Evolutionary conservation across 2,888 invertebrate genomes (phyloP), one percentile per base, ranked within the genome.

Genomic region (Endomychus coccineus): DNA sequence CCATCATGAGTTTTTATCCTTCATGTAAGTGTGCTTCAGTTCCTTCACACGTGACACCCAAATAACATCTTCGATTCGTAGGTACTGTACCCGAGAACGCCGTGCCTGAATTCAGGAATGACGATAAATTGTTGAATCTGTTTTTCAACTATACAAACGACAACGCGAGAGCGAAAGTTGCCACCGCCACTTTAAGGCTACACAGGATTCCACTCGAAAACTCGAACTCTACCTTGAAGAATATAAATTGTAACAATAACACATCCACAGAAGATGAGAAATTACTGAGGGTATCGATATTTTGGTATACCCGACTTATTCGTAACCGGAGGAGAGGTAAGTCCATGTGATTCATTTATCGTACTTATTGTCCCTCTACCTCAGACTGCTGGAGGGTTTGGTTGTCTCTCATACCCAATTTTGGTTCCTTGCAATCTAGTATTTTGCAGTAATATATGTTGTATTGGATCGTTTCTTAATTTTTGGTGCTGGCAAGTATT

Each of bases 211-310:
- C 70, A 10, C 64, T 66, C 42, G 66, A 67, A 34, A 67, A 66
- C 40, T 62, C 64, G 1, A 50, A 38, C 25, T 45, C 40, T 16
- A 50, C 12, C 13, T 15, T 9, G 2, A 21, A 10, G 7, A 2
- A 11, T 2, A 9, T 9, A 6, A 34, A 51, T 44, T 52, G 44
- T 43, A 59, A 48, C 32, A 47, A 29, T 7, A 33, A 31, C 9
- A 44, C 39, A 4, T 35, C 42, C n/a, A 36, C 63, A 11, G 66
- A 67, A 27, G 72, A 71, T 14, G 75, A 75, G 27, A 71, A 69
- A 50, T 66, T 73, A 44, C 66, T 76, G 34, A 64, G 74, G 40
- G 71, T 76, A 38, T 74, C 75, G 1, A 67, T 75, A 29, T 77
- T 73, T 46, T 73, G 71, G 64, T 76, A 76, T 53, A 73, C 71